Conservation (phyloP, 2,888 invertebrate genomes). For the Camptogramma bilineatum region DNA sequence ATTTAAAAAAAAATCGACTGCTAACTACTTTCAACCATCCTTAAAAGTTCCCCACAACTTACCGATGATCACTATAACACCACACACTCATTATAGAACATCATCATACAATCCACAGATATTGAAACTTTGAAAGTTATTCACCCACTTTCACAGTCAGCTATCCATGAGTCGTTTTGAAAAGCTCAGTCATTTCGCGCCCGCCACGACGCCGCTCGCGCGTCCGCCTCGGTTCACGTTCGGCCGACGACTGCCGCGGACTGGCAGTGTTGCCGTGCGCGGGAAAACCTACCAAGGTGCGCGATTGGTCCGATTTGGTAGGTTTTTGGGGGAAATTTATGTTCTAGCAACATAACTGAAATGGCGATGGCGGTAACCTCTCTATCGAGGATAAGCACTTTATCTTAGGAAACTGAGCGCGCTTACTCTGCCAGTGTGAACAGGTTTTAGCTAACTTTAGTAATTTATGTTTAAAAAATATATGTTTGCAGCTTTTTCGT, state of each 20-base stretch:
- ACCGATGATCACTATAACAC: constrained; percentile 84
- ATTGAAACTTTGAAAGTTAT: constrained; percentile 37
- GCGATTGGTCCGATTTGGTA: constrained; percentile 20
- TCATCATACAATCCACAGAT: constrained; percentile 41
- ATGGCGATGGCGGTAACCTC: constrained; percentile 24
- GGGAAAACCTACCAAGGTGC: constrained; percentile 38
- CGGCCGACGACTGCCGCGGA: constrained; percentile 73
- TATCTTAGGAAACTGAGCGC: constrained; percentile 18
- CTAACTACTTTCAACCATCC: not conserved
- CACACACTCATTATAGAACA: constrained; percentile 75
- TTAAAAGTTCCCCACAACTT: constrained; percentile 51
- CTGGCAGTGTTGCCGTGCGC: constrained; percentile 56
- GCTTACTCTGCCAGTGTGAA: constrained; percentile 10
- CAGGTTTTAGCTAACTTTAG: not conserved
- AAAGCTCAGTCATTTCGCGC: constrained; percentile 67
- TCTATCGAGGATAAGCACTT: constrained; percentile 21
- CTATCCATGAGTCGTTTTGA: constrained; percentile 58
- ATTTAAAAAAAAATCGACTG: no score
- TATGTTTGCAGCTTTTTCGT: no score
- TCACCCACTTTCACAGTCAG: constrained; percentile 72
- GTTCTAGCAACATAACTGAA: constrained; percentile 22
- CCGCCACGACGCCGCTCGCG: constrained; percentile 50
- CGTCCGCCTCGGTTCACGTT: constrained; percentile 65
- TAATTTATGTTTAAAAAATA: not conserved
- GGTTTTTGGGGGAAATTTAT: constrained; percentile 29